Conservation (phyloP, 1,140 invertebrate genomes). For the Cylas formicarius region DNA sequence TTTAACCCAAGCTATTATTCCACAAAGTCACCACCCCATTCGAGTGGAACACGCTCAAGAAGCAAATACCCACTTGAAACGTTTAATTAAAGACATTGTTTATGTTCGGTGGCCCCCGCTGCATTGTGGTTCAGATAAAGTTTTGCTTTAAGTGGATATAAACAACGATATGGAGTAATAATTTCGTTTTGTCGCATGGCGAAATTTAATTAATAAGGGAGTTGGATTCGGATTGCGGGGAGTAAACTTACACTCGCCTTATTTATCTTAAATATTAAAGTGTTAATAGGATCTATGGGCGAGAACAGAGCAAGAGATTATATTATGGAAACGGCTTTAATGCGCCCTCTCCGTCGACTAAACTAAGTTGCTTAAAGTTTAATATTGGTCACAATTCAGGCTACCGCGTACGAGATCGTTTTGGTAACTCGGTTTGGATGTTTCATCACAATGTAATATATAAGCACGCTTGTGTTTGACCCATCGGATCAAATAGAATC, state of each 20-base stretch:
- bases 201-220: constrained; percentile 24
- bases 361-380: too few relatives aligned
- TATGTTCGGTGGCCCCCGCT: not conserved
- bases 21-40: too few relatives aligned
- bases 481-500: too few relatives aligned
- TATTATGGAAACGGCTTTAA: constrained; percentile 8
- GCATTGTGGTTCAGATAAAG: not conserved
- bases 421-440: not conserved
- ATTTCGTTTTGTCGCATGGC: constrained; percentile 20
- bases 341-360: too few relatives aligned
- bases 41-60: too few relatives aligned
- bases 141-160: not conserved
- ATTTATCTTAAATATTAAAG: constrained; percentile 25
- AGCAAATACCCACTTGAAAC: too few relatives aligned
- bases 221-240: constrained; percentile 18
- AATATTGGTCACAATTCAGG: not conserved
- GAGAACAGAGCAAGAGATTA: constrained; percentile 15
- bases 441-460: too few relatives aligned
- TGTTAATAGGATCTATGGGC: constrained; percentile 20
- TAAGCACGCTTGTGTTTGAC: too few relatives aligned
- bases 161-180: constrained; percentile 9
- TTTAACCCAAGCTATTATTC: too few relatives aligned
- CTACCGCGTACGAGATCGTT: constrained; percentile 1
- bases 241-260: constrained; percentile 21
- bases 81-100: constrained; percentile 2